A percentile compares a stretch with the other conserved stretches of the same genome.
These are phyloP conservation scores for Nomada goodeniana DNA, from an alignment of 2,888 invertebrate genomes.

Conservation along the genomic window DNA sequence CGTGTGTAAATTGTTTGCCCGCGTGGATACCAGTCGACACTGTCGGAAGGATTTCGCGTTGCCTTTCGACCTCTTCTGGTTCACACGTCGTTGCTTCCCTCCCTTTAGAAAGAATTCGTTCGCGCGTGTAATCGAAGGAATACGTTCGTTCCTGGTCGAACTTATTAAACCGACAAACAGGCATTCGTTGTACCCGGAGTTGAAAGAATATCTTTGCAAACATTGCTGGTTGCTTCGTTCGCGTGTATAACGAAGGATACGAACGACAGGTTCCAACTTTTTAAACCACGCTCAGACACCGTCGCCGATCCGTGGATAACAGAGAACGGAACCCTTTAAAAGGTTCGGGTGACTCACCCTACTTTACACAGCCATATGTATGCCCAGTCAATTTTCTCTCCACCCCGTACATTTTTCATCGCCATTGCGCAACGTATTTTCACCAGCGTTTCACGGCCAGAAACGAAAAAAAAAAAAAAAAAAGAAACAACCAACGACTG, in stretches of 20 bases:
- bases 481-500: constrained; percentile 10
- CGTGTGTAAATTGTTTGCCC: constrained; percentile 9
- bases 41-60: constrained; percentile 34
- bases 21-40: constrained; percentile 40
- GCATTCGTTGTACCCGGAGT: background rate
- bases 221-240: constrained; percentile 14
- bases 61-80: constrained; percentile 41
- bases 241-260: background rate
- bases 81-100: constrained; percentile 41
- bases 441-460: constrained; percentile 5
- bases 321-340: constrained; percentile 36
- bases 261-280: constrained; percentile 19
- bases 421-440: constrained; percentile 1
- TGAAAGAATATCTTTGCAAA: constrained; percentile 1
- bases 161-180: constrained; percentile 10
- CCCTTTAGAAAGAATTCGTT: constrained; percentile 30
- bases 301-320: constrained; percentile 50
- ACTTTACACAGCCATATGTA: background rate
- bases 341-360: constrained; percentile 17
- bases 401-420: constrained; percentile 1
- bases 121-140: constrained; percentile 29
- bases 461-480: background rate
- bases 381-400: background rate
- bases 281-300: constrained; percentile 10
- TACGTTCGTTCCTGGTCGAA: constrained; percentile 22